Conservation (phyloP, 1,140 invertebrate genomes). For the Drosophila ogumai region DNA sequence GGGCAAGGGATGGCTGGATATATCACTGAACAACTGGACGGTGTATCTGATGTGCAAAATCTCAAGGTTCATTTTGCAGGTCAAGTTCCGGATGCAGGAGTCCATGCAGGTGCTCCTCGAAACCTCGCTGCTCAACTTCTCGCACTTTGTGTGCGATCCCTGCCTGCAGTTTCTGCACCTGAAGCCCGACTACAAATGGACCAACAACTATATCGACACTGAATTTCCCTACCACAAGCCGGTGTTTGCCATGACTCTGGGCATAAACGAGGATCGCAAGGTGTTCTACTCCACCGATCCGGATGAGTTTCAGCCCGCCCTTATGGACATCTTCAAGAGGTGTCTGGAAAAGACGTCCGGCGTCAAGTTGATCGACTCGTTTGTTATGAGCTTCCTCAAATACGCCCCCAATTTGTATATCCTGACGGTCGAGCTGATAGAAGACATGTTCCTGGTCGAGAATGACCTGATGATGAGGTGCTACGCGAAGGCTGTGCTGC, state of each 20-base stretch:
- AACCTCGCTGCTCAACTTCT: conserved; percentile 62
- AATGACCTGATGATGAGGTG: conserved; percentile 53
- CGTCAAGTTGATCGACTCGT: conserved; percentile 62
- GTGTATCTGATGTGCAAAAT: conserved; percentile 78
- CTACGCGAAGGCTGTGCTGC: conserved; percentile 63
- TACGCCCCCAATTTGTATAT: conserved; percentile 76
- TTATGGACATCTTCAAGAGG: conserved; percentile 69
- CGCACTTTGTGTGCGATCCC: conserved; percentile 67
- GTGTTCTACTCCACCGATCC: conserved; percentile 75
- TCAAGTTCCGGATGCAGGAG: conserved; percentile 81
- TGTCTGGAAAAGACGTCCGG: conserved; percentile 68
- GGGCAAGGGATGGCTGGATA: conserved; percentile 81
- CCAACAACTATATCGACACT: conserved; percentile 64
- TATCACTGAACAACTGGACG: conserved; percentile 60
- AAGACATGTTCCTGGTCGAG: conserved; percentile 54
- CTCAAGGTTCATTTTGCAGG: conserved; percentile 71
- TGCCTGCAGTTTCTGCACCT: conserved; percentile 64
- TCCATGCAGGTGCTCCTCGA: conserved; percentile 74
- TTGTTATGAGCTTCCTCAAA: conserved; percentile 59
- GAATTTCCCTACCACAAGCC: conserved; percentile 72
- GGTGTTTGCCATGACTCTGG: conserved; percentile 67
- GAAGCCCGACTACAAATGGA: conserved; percentile 61
- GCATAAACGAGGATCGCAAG: conserved; percentile 56
- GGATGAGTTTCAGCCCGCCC: conserved; percentile 69
- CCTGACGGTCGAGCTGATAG: conserved; percentile 77